Conservation (phyloP, 2,113 vertebrate genomes). For the Cromileptes altivelis region DNA sequence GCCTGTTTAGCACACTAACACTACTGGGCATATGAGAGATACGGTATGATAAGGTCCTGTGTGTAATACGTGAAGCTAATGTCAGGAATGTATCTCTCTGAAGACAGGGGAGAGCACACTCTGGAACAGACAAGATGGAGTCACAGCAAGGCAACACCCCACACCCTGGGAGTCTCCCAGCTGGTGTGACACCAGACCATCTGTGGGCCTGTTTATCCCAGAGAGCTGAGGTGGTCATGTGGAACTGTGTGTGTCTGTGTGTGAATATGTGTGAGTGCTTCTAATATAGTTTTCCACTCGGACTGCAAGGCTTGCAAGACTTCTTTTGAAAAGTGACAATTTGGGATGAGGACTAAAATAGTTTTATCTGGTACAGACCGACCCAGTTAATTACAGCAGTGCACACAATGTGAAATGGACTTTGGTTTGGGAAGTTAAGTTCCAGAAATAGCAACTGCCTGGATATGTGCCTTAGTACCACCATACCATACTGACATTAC, state of each 20-base stretch:
- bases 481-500: not conserved
- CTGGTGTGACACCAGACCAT: conserved; percentile 81
- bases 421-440: conserved; percentile 13
- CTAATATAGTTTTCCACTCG: conserved; percentile 53
- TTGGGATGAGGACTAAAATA: conserved; percentile 47
- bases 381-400: conserved; percentile 52
- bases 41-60: conserved; percentile 12
- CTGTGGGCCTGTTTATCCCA: conserved; percentile 77
- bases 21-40: conserved; percentile 5
- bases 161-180: conserved; percentile 72
- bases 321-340: conserved; percentile 46
- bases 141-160: conserved; percentile 76
- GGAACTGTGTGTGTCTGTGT: conserved; percentile 22
- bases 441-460: conserved; percentile 20
- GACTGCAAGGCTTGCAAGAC: conserved; percentile 9
- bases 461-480: conserved; percentile 1
- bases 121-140: conserved; percentile 75
- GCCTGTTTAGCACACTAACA: not conserved
- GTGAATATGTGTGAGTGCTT: conserved; percentile 13
- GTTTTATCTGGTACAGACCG: conserved; percentile 34
- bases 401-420: conserved; percentile 24
- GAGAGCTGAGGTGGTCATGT: conserved; percentile 53
- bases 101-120: conserved; percentile 32
- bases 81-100: conserved; percentile 47
- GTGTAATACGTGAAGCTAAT: conserved; percentile 40